Evolutionary conservation across 2,113 vertebrate species (phyloP).

Genomic region (Colius striatus): DNA sequence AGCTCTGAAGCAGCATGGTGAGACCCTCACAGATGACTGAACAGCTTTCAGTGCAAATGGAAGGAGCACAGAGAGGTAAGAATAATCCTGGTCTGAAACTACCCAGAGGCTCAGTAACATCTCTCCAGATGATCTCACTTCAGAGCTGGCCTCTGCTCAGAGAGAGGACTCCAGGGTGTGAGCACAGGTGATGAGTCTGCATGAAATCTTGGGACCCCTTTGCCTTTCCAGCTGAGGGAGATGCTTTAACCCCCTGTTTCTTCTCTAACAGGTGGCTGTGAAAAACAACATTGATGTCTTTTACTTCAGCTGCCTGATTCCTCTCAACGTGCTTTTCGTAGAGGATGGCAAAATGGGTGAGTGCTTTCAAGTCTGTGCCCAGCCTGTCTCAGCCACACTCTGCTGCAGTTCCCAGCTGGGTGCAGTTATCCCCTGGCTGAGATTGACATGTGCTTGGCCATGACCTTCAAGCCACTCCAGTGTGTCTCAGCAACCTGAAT

Average conservation of each 20-base stretch:
- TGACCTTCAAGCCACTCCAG: background rate
- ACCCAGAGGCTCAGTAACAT: background rate
- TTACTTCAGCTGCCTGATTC: slow-evolving; percentile 98
- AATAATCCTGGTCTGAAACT: background rate
- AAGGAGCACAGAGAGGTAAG: background rate
- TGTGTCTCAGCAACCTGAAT: background rate
- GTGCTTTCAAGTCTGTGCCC: slow-evolving; percentile 15
- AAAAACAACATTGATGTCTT: slow-evolving; percentile 99
- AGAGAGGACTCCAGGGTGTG: background rate
- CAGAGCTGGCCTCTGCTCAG: background rate
- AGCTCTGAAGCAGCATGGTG: background rate
- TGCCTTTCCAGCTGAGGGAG: background rate
- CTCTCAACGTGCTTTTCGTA: slow-evolving; percentile 97
- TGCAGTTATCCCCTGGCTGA: background rate
- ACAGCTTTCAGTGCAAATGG: background rate
- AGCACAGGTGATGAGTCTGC: accelerated
- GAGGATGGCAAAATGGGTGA: slow-evolving; percentile 99
- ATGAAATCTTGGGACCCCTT: background rate
- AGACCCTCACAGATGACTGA: background rate
- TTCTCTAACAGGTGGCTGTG: slow-evolving; percentile 90
- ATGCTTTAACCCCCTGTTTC: slow-evolving; percentile 38
- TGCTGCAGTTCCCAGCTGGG: background rate
- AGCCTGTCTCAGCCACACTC: background rate
- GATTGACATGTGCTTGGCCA: background rate
- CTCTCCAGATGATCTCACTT: background rate